Percentiles rank a stretch among this genome's conserved stretches.
Evolutionary conservation across 2,888 invertebrate species (phyloP).

Genomic region (Phrixothrix hirtus): DNA sequence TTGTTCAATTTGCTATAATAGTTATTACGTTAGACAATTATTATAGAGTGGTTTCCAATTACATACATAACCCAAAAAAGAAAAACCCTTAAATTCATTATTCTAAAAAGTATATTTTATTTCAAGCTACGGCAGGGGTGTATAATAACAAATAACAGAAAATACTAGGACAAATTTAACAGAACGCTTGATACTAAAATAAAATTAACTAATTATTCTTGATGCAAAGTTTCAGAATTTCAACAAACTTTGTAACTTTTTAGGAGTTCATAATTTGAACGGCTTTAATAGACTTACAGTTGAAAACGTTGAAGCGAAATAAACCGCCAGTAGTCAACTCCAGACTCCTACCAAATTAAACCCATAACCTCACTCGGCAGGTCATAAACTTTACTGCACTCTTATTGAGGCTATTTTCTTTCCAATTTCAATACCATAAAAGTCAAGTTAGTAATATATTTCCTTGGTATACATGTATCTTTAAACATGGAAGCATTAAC

Average conservation of each 20-base stretch:
- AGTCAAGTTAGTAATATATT: conserved; percentile 35
- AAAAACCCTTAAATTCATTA: no score
- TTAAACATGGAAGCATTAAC: neutral
- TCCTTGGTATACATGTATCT: conserved; percentile 1
- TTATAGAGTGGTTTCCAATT: no score
- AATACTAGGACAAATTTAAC: no score
- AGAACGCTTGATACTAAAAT: conserved; percentile 3
- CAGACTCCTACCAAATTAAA: conserved; percentile 28
- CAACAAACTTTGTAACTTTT: conserved; percentile 26
- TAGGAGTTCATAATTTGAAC: conserved; percentile 27
- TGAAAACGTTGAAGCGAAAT: conserved; percentile 27
- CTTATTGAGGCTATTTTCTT: conserved; percentile 41
- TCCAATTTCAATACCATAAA: conserved; percentile 43
- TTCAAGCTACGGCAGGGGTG: no score
- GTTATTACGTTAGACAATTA: no score
- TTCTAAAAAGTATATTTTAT: no score
- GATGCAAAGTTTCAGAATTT: conserved; percentile 23
- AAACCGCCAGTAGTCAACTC: conserved; percentile 27
- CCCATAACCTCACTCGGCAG: conserved; percentile 36
- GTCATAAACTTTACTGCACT: conserved; percentile 42
- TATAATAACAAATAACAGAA: no score
- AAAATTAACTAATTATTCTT: conserved; percentile 18
- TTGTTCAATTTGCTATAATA: no score
- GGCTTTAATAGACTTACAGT: conserved; percentile 28
- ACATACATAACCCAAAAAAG: no score